A percentile compares a stretch with the other conserved stretches of the same genome.
Evolutionary conservation across 2,797 vertebrate genomes (phyloP).

Genomic region (Astyanax mexicanus): DNA sequence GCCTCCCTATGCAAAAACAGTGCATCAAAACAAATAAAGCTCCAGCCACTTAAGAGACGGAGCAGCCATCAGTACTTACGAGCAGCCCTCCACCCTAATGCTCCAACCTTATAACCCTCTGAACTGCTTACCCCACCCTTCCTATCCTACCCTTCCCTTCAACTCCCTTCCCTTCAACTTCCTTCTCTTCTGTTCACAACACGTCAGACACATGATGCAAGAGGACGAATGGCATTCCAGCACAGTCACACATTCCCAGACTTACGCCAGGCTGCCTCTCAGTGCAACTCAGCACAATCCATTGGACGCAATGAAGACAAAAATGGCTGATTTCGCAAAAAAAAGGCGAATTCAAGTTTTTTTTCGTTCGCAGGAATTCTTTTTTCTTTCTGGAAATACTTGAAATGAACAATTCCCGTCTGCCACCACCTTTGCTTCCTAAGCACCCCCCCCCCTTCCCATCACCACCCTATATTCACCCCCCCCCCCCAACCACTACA

Average conservation of each 20-base stretch:
- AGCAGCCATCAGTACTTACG: slow-evolving; percentile 67
- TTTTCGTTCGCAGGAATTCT: slow-evolving; percentile 11
- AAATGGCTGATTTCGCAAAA: slow-evolving; percentile 51
- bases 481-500: too few relatives aligned
- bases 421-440: slow-evolving; percentile 20
- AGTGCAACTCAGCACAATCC: slow-evolving; percentile 42
- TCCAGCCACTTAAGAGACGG: slow-evolving; percentile 76
- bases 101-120: too few relatives aligned
- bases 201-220: slow-evolving; percentile 72
- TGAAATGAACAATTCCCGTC: slow-evolving; percentile 30
- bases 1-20: slow-evolving; percentile 73
- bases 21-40: slow-evolving; percentile 84
- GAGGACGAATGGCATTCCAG: slow-evolving; percentile 62
- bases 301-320: slow-evolving; percentile 34
- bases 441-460: slow-evolving; percentile 38
- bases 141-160: too few relatives aligned
- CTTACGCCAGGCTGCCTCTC: slow-evolving; percentile 37
- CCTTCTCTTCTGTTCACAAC: slow-evolving; percentile 73
- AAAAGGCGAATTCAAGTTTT: slow-evolving; percentile 30
- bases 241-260: slow-evolving; percentile 20
- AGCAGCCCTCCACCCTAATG: slow-evolving; percentile 34
- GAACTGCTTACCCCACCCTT: slow-evolving; percentile 69
- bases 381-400: slow-evolving; percentile 34
- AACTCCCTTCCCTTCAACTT: too few relatives aligned
- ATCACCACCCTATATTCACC: too few relatives aligned